Percentiles rank a stretch among this genome's conserved stretches.
Conservation (phyloP, 2,797 vertebrate species). For the Argya squamiceps region DNA sequence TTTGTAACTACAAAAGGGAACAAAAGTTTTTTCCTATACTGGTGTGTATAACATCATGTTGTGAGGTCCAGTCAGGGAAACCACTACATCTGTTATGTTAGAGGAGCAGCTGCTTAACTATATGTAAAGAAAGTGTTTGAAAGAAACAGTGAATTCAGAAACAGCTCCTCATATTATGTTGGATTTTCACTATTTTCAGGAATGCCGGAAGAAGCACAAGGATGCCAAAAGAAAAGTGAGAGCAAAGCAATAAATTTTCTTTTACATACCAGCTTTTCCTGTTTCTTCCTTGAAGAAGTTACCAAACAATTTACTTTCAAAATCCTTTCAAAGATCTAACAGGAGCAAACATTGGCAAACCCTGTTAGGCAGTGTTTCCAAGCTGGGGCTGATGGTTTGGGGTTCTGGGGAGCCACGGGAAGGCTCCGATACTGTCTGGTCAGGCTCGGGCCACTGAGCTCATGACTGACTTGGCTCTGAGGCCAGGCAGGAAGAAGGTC, state of each 20-base stretch:
- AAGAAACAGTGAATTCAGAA: not conserved
- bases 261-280: not conserved
- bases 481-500: not conserved
- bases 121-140: not conserved
- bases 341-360: not conserved
- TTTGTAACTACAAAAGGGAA: not conserved
- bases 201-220: not conserved
- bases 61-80: not conserved
- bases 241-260: not conserved
- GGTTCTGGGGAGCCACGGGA: not conserved
- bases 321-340: not conserved
- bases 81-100: not conserved
- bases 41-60: not conserved
- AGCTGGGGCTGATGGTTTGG: not conserved
- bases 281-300: not conserved
- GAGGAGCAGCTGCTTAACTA: no score
- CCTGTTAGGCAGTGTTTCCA: not conserved
- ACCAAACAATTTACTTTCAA: not conserved
- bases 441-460: not conserved
- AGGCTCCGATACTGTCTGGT: not conserved
- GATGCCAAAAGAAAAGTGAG: not conserved
- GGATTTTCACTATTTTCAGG: not conserved
- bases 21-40: not conserved
- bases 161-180: not conserved
- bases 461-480: not conserved